These are phyloP conservation scores for Campoplex nolae DNA, from an alignment of 2,888 invertebrate species.

Conservation along the genomic window DNA sequence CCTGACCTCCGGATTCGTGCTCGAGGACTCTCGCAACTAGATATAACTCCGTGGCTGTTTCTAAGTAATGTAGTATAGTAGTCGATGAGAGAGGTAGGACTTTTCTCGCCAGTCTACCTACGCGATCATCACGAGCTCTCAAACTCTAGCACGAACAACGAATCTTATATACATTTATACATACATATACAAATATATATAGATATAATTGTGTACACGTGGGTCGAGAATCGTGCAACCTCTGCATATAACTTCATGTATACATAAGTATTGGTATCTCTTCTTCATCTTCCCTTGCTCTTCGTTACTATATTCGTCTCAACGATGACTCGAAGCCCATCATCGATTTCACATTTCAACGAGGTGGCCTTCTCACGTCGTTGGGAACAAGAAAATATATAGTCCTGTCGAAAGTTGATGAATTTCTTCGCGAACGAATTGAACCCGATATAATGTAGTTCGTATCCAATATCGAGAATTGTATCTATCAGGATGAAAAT, in stretches of 20 bases:
- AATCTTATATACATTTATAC: constrained; percentile 21
- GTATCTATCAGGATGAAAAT: background rate
- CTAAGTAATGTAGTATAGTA: constrained; percentile 48
- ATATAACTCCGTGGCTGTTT: constrained; percentile 24
- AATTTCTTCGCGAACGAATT: constrained; percentile 50
- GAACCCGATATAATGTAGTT: constrained; percentile 29
- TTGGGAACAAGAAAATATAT: constrained; percentile 48
- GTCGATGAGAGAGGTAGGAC: constrained; percentile 48
- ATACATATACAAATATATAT: constrained; percentile 21
- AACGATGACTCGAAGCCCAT: constrained; percentile 60
- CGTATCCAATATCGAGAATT: background rate
- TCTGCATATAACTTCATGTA: constrained; percentile 27
- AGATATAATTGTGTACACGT: background rate
- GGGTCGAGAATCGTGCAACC: constrained; percentile 54
- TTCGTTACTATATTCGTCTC: constrained; percentile 32
- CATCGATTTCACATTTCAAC: constrained; percentile 66
- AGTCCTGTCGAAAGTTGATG: constrained; percentile 52
- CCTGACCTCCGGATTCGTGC: constrained; percentile 65
- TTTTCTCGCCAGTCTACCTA: constrained; percentile 49
- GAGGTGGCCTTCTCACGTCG: constrained; percentile 5
- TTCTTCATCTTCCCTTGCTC: constrained; percentile 39
- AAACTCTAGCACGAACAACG: constrained; percentile 59
- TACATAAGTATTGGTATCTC: constrained; percentile 37
- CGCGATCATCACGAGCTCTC: constrained; percentile 63
- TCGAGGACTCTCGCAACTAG: constrained; percentile 42